Conservation (phyloP, 2,797 vertebrate species). For the Enteromius anoplus region DNA sequence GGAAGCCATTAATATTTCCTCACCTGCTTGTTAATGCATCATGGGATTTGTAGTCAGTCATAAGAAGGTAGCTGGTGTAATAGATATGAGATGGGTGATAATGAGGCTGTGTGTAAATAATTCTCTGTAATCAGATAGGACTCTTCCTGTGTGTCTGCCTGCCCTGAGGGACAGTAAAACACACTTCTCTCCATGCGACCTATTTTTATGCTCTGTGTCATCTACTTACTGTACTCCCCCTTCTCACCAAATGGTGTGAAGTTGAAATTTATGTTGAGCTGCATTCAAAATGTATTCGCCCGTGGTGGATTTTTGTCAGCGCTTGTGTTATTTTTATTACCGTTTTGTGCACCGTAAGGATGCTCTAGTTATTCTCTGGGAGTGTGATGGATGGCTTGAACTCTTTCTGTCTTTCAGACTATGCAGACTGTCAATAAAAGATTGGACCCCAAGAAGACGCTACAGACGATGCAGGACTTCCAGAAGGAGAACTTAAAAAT, state of each 20-base stretch:
- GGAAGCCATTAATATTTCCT: conserved; percentile 55
- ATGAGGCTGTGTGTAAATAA: conserved; percentile 60
- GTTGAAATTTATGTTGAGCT: conserved; percentile 56
- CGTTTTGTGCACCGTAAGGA: conserved; percentile 33
- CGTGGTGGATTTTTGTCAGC: conserved; percentile 32
- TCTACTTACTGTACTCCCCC: conserved; percentile 39
- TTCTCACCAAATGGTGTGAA: conserved; percentile 15
- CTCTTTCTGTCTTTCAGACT: conserved; percentile 77
- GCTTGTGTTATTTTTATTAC: conserved; percentile 48
- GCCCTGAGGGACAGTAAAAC: conserved; percentile 49
- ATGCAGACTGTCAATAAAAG: conserved; percentile 98
- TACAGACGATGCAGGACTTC: conserved; percentile 98
- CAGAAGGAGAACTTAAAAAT: conserved; percentile 99
- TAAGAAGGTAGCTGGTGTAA: conserved; percentile 32
- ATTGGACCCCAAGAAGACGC: conserved; percentile 97
- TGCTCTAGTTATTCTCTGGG: conserved; percentile 33
- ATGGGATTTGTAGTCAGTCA: conserved; percentile 56
- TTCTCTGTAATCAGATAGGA: conserved; percentile 58
- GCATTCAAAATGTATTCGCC: conserved; percentile 47
- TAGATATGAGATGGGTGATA: conserved; percentile 46
- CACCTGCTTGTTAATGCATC: conserved; percentile 37
- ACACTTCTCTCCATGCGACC: conserved; percentile 33
- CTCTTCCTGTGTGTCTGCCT: conserved; percentile 47
- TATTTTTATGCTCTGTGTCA: conserved; percentile 49
- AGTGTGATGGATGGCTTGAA: conserved; percentile 46